phyloP scores from a whole-genome alignment of 2,797 vertebrate genomes.

The Hybognathus amarus region DNA sequence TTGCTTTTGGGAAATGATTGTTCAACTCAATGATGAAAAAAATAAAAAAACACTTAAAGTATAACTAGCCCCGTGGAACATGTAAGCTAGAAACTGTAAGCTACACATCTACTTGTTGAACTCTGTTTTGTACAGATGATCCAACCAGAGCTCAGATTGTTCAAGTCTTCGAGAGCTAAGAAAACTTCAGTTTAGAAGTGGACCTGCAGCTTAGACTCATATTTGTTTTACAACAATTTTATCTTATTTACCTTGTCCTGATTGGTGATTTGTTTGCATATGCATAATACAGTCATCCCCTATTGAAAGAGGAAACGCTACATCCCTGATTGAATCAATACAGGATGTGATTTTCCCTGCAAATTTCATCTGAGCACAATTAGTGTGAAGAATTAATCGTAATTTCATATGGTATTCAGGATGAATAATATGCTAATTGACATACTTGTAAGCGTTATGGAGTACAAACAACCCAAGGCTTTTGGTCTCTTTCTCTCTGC shows the following conservation, averaged over 20 bases:
- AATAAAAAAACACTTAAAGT: not conserved
- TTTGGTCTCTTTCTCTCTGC: not conserved
- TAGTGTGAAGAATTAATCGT: not conserved
- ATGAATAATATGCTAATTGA: not conserved
- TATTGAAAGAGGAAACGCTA: not conserved
- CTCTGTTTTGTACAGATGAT: not conserved
- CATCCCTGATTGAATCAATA: not conserved
- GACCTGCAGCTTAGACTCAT: not conserved
- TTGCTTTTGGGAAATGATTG: not conserved
- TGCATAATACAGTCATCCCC: not conserved
- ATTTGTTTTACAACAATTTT: not conserved
- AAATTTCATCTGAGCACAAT: not conserved
- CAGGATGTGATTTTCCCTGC: not conserved
- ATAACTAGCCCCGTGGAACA: not conserved
- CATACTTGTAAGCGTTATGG: not conserved
- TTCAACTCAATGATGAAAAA: not conserved
- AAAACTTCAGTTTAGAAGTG: no score
- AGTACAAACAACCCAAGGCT: not conserved
- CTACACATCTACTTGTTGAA: not conserved
- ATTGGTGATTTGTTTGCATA: not conserved
- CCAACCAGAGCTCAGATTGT: not conserved
- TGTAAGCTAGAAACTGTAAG: not conserved
- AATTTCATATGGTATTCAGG: constrained; percentile 3
- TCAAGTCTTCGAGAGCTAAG: not conserved
- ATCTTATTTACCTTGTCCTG: not conserved